Base-by-base conservation (phyloP, 1,140 invertebrate genomes). In the Bradysia coprophila region DNA sequence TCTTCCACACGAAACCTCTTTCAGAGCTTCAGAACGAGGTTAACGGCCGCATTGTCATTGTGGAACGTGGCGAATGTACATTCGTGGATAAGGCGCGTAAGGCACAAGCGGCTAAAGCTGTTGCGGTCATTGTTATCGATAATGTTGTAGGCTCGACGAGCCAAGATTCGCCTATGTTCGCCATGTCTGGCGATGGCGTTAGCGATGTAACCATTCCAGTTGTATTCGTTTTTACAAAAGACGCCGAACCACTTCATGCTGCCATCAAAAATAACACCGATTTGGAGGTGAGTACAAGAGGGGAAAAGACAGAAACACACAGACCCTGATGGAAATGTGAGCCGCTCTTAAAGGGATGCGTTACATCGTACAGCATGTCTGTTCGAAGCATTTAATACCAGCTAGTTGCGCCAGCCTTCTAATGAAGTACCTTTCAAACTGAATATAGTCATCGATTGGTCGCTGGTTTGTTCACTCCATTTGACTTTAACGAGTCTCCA, bases 161-260 rank as follows among this genome's bases (percentile, higher is more conserved):
- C 15, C 66, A 74, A 18, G 75, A 66, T 18, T 78, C 81, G 2
- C 76, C 84, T 0, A 73, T 93, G 64, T 97, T 97, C 66, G 86
- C 87, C 2, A 97, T 98, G 92, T 93, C 88, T 9, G 90, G 89
- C 2, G 90, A 94, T 65, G 89, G 87, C 1, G 74, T 68, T 8
- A 76, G 86, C 52, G 86, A 96, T 57, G 78, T 96, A 1, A 73
- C 63, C 38, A 95, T 97, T 54, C 90, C 92, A 0, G 70, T 90
- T 13, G 80, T 94, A 1, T 96, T 97, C 58, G 66, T 97, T 9
- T 96, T 90, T 57, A 71, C 70, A n/a, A 59, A 70, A 42, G 90
- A 96, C 9, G 57, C 65, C 38, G 62, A 71, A 8, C 21, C 20
- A 13, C 21, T 46, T 11, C 11, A 11, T 33, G n/a, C 38, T 11